Conservation (phyloP, 2,113 vertebrate genomes). For the Ursus arctos region DNA sequence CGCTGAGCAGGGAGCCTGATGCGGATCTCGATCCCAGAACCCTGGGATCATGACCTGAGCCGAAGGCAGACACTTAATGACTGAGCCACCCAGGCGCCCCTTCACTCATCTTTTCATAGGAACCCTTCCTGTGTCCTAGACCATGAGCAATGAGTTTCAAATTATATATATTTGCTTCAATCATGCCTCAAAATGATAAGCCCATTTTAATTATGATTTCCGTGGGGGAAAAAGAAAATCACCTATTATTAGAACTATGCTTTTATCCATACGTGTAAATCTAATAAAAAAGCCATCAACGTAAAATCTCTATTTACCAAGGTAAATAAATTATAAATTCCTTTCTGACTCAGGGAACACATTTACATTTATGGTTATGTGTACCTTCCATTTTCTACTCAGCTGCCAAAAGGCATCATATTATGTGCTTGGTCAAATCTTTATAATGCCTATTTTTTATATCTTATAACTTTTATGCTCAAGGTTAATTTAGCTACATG, state of each 20-base stretch:
- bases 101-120: not conserved
- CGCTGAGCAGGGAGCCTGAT: no score
- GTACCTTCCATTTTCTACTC: not conserved
- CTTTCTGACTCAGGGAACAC: slow-evolving; percentile 15
- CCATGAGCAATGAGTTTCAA: not conserved
- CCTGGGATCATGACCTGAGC: no score
- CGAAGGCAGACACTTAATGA: no score
- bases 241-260: not conserved
- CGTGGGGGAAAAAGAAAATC: not conserved
- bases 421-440: not conserved
- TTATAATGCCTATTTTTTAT: not conserved
- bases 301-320: not conserved
- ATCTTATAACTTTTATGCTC: not conserved
- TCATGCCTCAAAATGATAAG: slow-evolving; percentile 39
- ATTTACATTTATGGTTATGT: not conserved
- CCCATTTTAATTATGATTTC: not conserved
- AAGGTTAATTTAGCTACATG: not conserved
- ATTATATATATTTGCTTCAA: not conserved
- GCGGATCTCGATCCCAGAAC: no score
- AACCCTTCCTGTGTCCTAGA: slow-evolving; percentile 48
- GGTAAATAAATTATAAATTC: not conserved
- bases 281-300: not conserved
- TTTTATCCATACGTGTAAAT: not conserved
- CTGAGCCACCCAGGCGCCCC: no score
- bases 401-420: not conserved